These are phyloP conservation scores for Pluvialis apricaria DNA, from an alignment of 2,113 vertebrate species.

Conservation along the genomic window DNA sequence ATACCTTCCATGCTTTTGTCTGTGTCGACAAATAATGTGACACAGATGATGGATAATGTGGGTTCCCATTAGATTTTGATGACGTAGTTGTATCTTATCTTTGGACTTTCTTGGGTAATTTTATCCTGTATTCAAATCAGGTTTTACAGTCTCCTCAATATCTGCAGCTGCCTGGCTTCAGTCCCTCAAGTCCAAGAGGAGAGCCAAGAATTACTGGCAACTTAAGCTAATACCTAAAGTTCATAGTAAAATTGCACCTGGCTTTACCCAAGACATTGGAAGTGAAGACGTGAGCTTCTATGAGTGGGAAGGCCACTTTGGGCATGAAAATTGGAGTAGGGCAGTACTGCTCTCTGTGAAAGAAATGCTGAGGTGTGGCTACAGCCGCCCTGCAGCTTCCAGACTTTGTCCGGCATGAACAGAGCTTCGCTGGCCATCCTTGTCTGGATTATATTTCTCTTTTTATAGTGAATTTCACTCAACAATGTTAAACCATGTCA, in stretches of 20 bases:
- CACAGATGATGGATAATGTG: neutral
- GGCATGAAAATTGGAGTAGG: neutral
- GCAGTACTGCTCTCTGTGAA: neutral
- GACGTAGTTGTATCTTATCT: neutral
- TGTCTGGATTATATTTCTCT: neutral
- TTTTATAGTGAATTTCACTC: neutral
- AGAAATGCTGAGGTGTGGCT: neutral
- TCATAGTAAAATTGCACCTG: neutral
- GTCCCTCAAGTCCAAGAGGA: neutral
- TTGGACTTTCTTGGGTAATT: neutral
- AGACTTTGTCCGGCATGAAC: neutral
- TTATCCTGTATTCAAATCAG: neutral
- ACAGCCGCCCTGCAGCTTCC: neutral
- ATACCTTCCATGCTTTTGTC: neutral
- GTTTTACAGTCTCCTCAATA: neutral
- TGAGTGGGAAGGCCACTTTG: neutral
- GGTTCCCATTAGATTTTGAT: neutral
- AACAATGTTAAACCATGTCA: neutral
- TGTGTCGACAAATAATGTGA: conserved; percentile 10
- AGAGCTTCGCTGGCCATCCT: neutral
- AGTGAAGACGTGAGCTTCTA: neutral
- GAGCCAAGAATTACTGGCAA: neutral
- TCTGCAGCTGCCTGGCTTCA: neutral
- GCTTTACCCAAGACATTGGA: neutral
- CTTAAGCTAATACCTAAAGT: neutral